phyloP scores from a whole-genome alignment of 2,888 invertebrate genomes.

The Alsophila aescularia region DNA sequence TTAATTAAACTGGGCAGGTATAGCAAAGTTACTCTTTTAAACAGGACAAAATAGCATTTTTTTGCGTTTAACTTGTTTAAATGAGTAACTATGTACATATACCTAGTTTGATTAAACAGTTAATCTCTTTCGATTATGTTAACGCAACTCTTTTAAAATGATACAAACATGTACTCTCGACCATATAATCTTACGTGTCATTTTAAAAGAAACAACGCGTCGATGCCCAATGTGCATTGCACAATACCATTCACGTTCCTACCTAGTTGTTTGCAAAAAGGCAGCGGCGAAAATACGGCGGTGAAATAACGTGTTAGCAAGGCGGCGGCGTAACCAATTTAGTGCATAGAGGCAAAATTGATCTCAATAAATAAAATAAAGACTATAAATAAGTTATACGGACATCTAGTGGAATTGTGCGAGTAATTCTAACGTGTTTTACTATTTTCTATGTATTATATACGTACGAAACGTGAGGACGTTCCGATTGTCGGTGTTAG shows the following conservation, averaged over 20 bases:
- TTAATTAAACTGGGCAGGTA: neutral
- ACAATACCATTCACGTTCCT: too few relatives aligned
- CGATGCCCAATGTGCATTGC: too few relatives aligned
- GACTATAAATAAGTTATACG: constrained; percentile 71
- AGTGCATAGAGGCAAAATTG: constrained; percentile 78
- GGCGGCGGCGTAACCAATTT: constrained; percentile 59
- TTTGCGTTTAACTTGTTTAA: too few relatives aligned
- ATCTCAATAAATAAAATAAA: constrained; percentile 82
- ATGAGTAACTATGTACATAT: too few relatives aligned
- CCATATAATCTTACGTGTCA: constrained; percentile 40
- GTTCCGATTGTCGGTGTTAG: constrained; percentile 74
- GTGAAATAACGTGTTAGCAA: constrained; percentile 41
- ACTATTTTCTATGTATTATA: constrained; percentile 80
- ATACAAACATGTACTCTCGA: constrained; percentile 38
- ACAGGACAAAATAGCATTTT: too few relatives aligned
- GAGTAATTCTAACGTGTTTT: constrained; percentile 71
- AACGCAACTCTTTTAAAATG: constrained; percentile 41
- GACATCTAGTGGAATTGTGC: constrained; percentile 82
- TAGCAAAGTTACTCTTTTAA: too few relatives aligned
- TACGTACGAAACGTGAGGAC: constrained; percentile 60
- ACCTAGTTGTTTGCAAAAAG: constrained; percentile 11
- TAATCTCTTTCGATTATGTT: neutral
- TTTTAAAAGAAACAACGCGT: constrained; percentile 38
- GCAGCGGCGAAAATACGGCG: constrained; percentile 33
- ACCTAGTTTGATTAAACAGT: too few relatives aligned